A percentile compares a stretch with the other conserved stretches of the same genome.
phyloP scores from a whole-genome alignment of 2,113 vertebrate genomes.

The Pomatorhinus ruficollis region DNA sequence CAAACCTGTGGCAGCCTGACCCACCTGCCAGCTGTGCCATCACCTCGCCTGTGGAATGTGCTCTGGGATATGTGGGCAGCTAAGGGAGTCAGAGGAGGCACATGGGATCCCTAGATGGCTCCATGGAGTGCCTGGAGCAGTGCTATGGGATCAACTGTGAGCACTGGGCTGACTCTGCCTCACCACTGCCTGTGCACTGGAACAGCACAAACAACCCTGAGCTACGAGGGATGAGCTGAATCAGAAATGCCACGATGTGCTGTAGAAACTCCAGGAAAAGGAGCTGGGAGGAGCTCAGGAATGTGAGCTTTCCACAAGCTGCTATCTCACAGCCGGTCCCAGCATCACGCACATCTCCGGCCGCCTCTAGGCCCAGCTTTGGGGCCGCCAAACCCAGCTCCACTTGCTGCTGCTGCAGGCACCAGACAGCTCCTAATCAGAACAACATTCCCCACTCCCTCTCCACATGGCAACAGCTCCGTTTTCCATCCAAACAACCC shows the following conservation, averaged over 20 bases:
- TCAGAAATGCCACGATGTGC: not conserved
- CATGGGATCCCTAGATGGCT: rapidly evolving
- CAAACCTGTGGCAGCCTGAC: not conserved
- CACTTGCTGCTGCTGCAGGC: not conserved
- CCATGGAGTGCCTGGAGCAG: rapidly evolving
- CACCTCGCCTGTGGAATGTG: rapidly evolving
- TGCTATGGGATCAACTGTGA: rapidly evolving
- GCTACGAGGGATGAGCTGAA: not conserved
- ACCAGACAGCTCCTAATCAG: not conserved
- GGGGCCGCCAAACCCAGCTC: not conserved
- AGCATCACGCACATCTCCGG: rapidly evolving
- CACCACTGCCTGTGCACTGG: rapidly evolving
- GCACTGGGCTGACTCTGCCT: rapidly evolving
- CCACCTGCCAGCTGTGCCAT: not conserved
- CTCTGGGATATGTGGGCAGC: not conserved
- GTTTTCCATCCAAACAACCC: not conserved
- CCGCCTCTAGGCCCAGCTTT: not conserved
- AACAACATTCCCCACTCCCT: not conserved
- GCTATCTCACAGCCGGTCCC: not conserved
- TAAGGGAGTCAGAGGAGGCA: not conserved
- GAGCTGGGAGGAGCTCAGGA: not conserved
- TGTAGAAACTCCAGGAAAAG: not conserved
- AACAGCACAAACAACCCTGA: not conserved
- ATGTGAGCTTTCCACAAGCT: not conserved
- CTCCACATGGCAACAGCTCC: not conserved